Conservation (phyloP, 2,888 invertebrate species). For the Adela reaumurella region DNA sequence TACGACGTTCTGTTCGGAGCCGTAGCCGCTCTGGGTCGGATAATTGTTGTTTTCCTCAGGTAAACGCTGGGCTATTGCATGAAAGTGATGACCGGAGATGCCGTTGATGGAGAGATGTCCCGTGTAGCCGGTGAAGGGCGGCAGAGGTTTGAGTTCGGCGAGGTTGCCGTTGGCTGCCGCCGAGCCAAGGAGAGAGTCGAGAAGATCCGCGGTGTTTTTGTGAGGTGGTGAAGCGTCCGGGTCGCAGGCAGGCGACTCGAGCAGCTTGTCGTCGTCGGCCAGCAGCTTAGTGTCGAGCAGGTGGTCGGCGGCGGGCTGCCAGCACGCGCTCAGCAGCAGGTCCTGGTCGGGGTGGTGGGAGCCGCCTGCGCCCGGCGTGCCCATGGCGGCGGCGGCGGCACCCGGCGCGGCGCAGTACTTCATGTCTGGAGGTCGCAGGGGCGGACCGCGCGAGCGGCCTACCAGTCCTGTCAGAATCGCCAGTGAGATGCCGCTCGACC, state of each 20-base stretch:
- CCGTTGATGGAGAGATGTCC: slow-evolving; percentile 84
- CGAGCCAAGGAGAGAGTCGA: slow-evolving; percentile 63
- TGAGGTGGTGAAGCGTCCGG: slow-evolving; percentile 29
- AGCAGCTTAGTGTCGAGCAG: slow-evolving; percentile 39
- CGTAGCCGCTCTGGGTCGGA: slow-evolving; percentile 59
- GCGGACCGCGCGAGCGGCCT: slow-evolving; percentile 1
- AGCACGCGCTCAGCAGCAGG: slow-evolving; percentile 68
- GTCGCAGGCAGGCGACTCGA: slow-evolving; percentile 33
- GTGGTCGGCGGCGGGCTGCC: slow-evolving; percentile 51
- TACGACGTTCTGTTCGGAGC: slow-evolving; percentile 67
- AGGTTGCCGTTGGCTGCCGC: slow-evolving; percentile 61
- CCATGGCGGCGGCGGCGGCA: slow-evolving; percentile 28
- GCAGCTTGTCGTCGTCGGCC: slow-evolving; percentile 54
- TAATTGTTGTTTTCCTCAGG: slow-evolving; percentile 73
- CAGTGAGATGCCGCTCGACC: slow-evolving; percentile 1
- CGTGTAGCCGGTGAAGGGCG: slow-evolving; percentile 83
- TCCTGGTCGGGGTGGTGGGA: slow-evolving; percentile 69
- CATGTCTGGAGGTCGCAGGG: slow-evolving; percentile 44
- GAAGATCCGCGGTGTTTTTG: slow-evolving; percentile 56
- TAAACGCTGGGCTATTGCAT: slow-evolving; percentile 74
- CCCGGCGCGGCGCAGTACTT: slow-evolving; percentile 48
- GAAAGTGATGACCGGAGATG: slow-evolving; percentile 83
- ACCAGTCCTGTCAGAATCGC: neutral
- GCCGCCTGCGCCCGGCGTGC: slow-evolving; percentile 23
- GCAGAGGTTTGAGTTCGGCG: slow-evolving; percentile 80